These are phyloP conservation scores for Ophion ellenae DNA, from an alignment of 2,888 invertebrate genomes.

Conservation along the genomic window DNA sequence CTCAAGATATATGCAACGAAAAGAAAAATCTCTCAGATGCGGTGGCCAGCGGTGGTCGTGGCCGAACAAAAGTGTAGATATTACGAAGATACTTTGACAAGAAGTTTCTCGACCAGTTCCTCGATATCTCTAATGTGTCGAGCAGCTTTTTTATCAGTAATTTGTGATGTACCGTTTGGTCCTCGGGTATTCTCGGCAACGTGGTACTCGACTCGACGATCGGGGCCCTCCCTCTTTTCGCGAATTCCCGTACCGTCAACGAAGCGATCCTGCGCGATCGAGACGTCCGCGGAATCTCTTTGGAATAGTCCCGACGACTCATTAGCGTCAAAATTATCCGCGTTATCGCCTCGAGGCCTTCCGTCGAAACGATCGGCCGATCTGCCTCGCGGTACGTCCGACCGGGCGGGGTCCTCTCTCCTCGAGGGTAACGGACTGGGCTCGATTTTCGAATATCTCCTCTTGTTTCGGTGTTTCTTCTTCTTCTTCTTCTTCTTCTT, in stretches of 20 bases:
- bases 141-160: constrained; percentile 43
- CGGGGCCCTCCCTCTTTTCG: constrained; percentile 35
- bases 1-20: constrained; percentile 29
- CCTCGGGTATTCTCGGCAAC: constrained; percentile 34
- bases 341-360: constrained; percentile 41
- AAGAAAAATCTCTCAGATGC: constrained; percentile 11
- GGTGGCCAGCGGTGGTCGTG: not conserved
- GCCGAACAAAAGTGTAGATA: not conserved
- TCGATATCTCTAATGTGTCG: constrained; percentile 73
- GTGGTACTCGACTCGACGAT: constrained; percentile 40
- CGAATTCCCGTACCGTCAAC: constrained; percentile 21
- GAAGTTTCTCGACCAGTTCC: constrained; percentile 71
- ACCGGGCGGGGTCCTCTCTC: not conserved
- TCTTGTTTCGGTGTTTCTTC: constrained; percentile 29
- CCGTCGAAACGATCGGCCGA: constrained; percentile 26
- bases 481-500: constrained; percentile 35
- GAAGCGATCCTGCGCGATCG: not conserved
- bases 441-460: not conserved
- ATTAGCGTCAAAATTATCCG: constrained; percentile 22
- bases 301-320: constrained; percentile 20
- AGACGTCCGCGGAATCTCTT: not conserved
- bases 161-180: constrained; percentile 29
- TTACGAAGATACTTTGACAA: constrained; percentile 71
- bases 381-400: constrained; percentile 7
- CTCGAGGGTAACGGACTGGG: not conserved